Base-by-base conservation (phyloP, 2,888 invertebrate genomes). In the Geophilus truncorum region DNA sequence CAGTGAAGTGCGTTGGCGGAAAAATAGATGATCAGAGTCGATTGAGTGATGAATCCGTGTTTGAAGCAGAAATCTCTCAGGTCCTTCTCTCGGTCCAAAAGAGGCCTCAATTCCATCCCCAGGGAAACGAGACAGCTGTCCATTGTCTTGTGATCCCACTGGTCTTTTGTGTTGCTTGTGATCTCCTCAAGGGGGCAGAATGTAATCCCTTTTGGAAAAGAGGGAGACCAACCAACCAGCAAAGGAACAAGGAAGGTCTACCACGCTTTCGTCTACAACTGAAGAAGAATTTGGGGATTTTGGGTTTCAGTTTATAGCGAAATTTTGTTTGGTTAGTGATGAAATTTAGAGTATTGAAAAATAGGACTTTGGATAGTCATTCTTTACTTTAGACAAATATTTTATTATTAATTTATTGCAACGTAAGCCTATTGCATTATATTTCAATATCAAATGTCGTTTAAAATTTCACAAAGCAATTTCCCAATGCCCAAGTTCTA, bases 61-160 rank as follows among this genome's bases (percentile, higher is more conserved):
- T 70, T 70, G 70, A 70, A 70, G 70, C 70, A 70, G 70, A 70
- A 70, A 70, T 70, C 70, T 70, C 70, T 70, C 70, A 28, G 62
- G 28, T 10, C 23, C n/a, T 70, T 28, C 23, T 23, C 70, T 70
- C 15, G 70, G 51, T 18, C 51, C 51, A 51, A 51, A 51, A 70
- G 70, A 70, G 28, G 70, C 70, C 70, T 70, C 70, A 70, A 28
- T 70, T 70, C 25, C 70, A 70, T 70, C 70, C 70, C 70, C 70
- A 70, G 70, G 70, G 70, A 70, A 70, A 70, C 23, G 70, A 28
- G 70, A 70, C 70, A 70, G 70, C 70, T 70, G 70, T 70, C 70
- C 70, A 70, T 70, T 70, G 70, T 70, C 70, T 70, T 70, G 70
- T 70, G 70, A 70, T 70, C 70, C 70, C 70, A 70, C 70, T 70